Percentiles rank a stretch among this genome's conserved stretches.
These are phyloP conservation scores for Xerus rutilus DNA, from an alignment of 2,797 vertebrate genomes.

Conservation along the genomic window DNA sequence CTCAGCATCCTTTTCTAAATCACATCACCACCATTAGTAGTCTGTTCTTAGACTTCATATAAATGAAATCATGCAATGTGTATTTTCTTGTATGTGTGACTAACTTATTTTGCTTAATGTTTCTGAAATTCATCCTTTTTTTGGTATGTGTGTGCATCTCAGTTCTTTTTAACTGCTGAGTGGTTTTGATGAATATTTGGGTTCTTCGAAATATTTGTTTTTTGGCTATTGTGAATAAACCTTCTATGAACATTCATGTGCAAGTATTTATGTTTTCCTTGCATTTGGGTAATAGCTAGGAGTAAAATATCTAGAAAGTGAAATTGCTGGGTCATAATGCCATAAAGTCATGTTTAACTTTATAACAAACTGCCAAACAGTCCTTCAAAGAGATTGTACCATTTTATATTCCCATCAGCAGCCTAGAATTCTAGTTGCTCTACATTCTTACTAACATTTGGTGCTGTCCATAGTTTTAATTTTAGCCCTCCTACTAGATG, in stretches of 20 bases:
- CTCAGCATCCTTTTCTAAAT: neutral
- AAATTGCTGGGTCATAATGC: neutral
- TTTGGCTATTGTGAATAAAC: neutral
- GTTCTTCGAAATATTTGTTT: neutral
- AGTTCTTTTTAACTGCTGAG: neutral
- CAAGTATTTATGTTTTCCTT: neutral
- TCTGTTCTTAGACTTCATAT: neutral
- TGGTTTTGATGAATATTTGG: neutral
- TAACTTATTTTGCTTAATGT: constrained; percentile 30
- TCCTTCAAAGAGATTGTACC: neutral
- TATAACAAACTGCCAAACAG: neutral
- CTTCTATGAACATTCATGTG: neutral
- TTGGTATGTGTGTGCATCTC: neutral
- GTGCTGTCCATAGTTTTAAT: neutral
- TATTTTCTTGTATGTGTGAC: neutral
- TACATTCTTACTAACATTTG: neutral
- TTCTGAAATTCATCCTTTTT: neutral
- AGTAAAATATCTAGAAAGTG: neutral
- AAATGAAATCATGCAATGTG: neutral
- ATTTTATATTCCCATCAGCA: neutral
- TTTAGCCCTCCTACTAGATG: neutral
- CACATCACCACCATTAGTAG: neutral
- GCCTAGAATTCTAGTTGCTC: neutral
- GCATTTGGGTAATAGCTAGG: neutral
- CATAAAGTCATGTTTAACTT: neutral